Evolutionary conservation across 2,113 vertebrate genomes (phyloP), one percentile per base, ranked within the genome.

Genomic region (Neotoma lepida): DNA sequence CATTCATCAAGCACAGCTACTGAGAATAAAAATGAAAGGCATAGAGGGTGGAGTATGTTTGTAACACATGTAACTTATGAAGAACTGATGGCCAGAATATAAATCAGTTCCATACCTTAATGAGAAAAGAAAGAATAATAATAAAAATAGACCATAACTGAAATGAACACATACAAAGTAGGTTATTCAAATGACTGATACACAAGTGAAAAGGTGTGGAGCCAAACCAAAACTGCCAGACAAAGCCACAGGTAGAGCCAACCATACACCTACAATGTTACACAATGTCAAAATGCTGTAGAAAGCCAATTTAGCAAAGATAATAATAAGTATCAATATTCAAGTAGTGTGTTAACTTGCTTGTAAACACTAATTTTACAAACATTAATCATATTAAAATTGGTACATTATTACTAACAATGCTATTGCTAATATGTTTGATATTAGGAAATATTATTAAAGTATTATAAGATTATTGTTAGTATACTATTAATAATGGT

Each of bases 331-430:
- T 66, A 78, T 5, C 63, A 85, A 56, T 71, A 71, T 10, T 85
- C 14, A 56, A 93, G 54, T 6, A 66, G 22, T 71, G 14, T 51
- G 56, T 46, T 71, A 3, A 22, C 28, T 51, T 92, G 3, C 73
- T 93, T 92, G 49, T 24, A 86, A 82, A 87, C 2, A 93, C 9
- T 96, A 33, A 17, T 82, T 39, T 54, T 39, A 77, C 2, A 88
- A 64, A 93, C 28, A 93, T 46, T 26, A 90, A 70, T 93, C 24
- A 41, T 76, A 30, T 4, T 63, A 78, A 93, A 96, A 10, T 1
- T 13, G 35, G 30, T 28, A 54, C 44, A 71, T 20, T 54, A 49
- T 26, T 54, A 49, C 12, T 13, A 56, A 26, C 17, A 58, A 51
- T 86, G 33, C 4, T 26, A 35, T 41, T 89, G 73, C 5, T 39